Base-by-base conservation (phyloP, 2,797 vertebrate genomes). In the Smutsia gigantea region DNA sequence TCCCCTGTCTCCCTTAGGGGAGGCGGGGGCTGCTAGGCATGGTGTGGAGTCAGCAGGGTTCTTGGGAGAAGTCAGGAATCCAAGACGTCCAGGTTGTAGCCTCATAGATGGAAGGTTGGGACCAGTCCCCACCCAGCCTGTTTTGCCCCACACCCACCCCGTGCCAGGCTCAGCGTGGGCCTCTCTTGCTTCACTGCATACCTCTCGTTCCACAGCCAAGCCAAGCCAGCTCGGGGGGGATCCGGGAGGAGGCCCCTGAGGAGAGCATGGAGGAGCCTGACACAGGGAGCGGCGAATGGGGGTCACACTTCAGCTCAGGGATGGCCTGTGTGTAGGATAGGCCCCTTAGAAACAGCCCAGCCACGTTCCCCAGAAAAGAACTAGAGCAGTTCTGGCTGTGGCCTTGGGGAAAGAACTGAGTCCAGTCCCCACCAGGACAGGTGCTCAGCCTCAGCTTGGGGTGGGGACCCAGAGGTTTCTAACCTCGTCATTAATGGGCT, bases 121-220 rank as follows among this genome's bases (percentile, higher is more conserved):
- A 77, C 68, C 46, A 23, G 57, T 78, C 78, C 78, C 81, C 66
- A 81, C 84, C 82, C 87, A 61, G 31, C 59, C 34, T 21, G 46
- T 42, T 27, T 29, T 61, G 37, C 81, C 77, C 69, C 51, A 64
- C 21, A 25, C 81, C 75, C 17, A 0, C 49, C 75, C 46, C 0
- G 96, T 97, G 94, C 97, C 97, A 97, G 96, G 97, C 97, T 97
- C 93, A 8, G 86, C 18, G 11, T 66, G 90, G 95, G 90, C 78
- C 90, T 53, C 71, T 78, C 71, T 92, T 87, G 78, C 94, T 94
- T 95, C 87, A 29, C 94, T 14, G 37, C 97, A 97, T 97, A 90
- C 94, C 74, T 81, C 68, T 96, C 96, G 91, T 97, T 98, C 97
- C 95, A 85, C 66, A 96, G 74, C 49, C 31, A 46, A 34, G 92